Base-by-base conservation (phyloP, 2,113 vertebrate genomes). In the Tragelaphus strepsiceros region DNA sequence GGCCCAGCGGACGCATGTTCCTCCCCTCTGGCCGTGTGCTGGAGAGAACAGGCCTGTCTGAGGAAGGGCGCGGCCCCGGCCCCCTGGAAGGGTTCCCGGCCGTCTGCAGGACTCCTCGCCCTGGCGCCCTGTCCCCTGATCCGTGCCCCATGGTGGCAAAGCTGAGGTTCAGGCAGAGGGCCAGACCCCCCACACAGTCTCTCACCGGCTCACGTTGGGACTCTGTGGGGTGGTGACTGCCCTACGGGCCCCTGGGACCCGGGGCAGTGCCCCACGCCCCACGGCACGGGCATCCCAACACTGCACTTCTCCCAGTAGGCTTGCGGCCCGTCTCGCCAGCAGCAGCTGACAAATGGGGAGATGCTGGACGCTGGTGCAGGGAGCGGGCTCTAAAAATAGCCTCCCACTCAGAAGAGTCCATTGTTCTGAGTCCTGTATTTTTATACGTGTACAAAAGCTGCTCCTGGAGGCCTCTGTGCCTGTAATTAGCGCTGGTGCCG, bases 331-430 rank as follows among this genome's bases (percentile, higher is more conserved):
- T 46, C 59, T 80, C 0, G 0, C 61, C 26, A 21, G 39, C 58
- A 39, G 81, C 97, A 81, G 93, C 98, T 92, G 97, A 90, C 71
- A 81, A 28, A 3, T 12, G 2, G 49, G 88, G 84, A 71, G 56
- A 83, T 56, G 91, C 43, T 96, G 82, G 61, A 13, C 46, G 85
- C 54, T 39, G 7, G 16, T 64, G 85, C 80, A 39, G 24, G 19
- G 35, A 91, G 82, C 49, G 88, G 26, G 74, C 21, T 61, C 91
- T 96, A 97, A 80, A 96, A 98, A 96, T 89, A 28, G 2, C 30
- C 51, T 54, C 24, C 88, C 5, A 4, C 87, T 90, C 12, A 93
- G 95, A 96, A 67, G 77, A 93, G 19, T 32, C 80, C 84, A 67
- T 64, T 28, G 35, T 53, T n/a, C 19, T 5, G 53, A 91, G 61